Evolutionary conservation across 1,140 invertebrate genomes (phyloP).

Genomic region (Scaptomyza pallida): DNA sequence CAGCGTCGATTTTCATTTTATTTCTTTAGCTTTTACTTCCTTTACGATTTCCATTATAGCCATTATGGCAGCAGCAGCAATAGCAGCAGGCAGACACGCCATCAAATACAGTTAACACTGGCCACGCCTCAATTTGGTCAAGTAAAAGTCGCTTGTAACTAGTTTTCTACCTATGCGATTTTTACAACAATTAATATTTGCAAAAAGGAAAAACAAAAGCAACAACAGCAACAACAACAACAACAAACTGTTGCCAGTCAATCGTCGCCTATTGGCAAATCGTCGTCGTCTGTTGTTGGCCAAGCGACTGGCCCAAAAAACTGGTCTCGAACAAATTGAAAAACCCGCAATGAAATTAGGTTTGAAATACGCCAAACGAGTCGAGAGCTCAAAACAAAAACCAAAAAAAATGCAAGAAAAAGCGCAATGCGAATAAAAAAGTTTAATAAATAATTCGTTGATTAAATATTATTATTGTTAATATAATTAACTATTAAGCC

Average conservation of each 20-base stretch:
- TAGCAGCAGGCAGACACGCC: constrained; percentile 4
- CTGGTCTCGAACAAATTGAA: constrained; percentile 73
- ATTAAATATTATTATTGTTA: constrained; percentile 1
- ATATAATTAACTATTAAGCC: no score
- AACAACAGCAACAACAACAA: constrained; percentile 35
- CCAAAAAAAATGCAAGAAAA: neutral
- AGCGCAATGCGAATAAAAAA: constrained; percentile 46
- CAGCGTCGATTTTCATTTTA: constrained; percentile 24
- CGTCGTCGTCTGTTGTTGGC: constrained; percentile 36
- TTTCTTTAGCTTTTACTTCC: constrained; percentile 64
- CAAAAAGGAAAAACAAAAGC: constrained; percentile 53
- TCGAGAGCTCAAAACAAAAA: constrained; percentile 41
- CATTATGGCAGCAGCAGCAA: constrained; percentile 53
- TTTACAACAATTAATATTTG: constrained; percentile 79
- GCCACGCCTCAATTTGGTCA: constrained; percentile 70
- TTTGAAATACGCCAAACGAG: constrained; percentile 55
- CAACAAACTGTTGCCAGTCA: constrained; percentile 54
- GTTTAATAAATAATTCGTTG: constrained; percentile 45
- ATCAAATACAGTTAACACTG: constrained; percentile 15
- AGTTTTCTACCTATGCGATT: constrained; percentile 52
- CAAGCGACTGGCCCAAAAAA: constrained; percentile 52
- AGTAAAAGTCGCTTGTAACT: constrained; percentile 75
- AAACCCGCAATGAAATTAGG: constrained; percentile 76
- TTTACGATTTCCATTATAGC: constrained; percentile 51
- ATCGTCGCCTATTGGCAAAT: constrained; percentile 65